These are phyloP conservation scores for Polypterus bichir DNA, from an alignment of 2,113 vertebrate species.

Conservation along the genomic window DNA sequence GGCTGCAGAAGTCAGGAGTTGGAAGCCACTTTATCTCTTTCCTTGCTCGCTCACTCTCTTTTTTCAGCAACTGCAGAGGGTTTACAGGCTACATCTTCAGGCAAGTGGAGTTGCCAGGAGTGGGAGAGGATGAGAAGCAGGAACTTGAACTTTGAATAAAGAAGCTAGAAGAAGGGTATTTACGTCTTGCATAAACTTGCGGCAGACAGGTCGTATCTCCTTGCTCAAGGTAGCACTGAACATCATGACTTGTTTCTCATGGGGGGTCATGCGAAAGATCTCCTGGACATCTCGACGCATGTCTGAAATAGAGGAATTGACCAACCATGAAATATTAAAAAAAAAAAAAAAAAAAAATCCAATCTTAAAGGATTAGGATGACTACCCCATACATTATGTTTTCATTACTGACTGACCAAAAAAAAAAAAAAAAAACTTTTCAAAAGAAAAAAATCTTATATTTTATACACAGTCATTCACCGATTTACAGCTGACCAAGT, in stretches of 20 bases:
- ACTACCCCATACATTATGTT: too few relatives aligned
- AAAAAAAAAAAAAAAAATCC: too few relatives aligned
- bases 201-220: constrained; percentile 71
- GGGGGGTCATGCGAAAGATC: constrained; percentile 71
- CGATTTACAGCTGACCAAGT: too few relatives aligned
- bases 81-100: too few relatives aligned
- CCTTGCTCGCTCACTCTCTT: background rate
- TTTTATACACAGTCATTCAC: too few relatives aligned
- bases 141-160: constrained; percentile 39
- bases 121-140: constrained; percentile 26
- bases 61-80: constrained; percentile 11
- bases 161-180: constrained; percentile 47
- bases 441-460: too few relatives aligned
- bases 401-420: too few relatives aligned
- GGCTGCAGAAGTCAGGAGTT: background rate
- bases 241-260: constrained; percentile 81
- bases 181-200: constrained; percentile 83
- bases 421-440: too few relatives aligned
- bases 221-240: constrained; percentile 74
- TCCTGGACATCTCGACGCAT: constrained; percentile 75
- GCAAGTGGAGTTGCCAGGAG: constrained; percentile 5
- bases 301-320: constrained; percentile 31
- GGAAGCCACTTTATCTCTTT: background rate
- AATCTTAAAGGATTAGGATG: too few relatives aligned
- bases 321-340: too few relatives aligned